These are phyloP conservation scores for Trochalopteron elliotii DNA, from an alignment of 2,113 vertebrate species.

Conservation along the genomic window DNA sequence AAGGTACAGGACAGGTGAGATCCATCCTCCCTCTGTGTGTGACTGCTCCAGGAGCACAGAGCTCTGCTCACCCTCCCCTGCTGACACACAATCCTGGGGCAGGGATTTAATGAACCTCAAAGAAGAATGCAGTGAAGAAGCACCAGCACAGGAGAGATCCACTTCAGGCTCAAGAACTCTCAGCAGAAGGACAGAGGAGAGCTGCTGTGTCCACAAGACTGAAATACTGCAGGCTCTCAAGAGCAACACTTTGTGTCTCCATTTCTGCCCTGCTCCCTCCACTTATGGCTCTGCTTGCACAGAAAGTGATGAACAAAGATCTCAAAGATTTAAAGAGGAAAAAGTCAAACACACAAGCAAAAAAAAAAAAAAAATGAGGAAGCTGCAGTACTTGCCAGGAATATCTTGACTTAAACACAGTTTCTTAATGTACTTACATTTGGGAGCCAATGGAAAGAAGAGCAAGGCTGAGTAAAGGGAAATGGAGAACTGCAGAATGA, in stretches of 20 bases:
- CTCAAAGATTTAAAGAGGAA: neutral
- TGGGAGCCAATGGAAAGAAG: neutral
- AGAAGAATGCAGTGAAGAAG: neutral
- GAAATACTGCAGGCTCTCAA: neutral
- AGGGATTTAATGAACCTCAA: neutral
- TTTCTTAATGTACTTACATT: neutral
- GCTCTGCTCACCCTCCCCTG: neutral
- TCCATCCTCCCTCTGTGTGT: rapidly evolving
- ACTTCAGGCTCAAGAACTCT: neutral
- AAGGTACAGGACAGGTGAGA: neutral
- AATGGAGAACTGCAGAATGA: neutral
- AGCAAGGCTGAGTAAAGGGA: neutral
- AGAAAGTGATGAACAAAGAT: neutral
- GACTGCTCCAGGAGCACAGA: neutral
- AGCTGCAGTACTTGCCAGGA: neutral
- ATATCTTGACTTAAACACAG: neutral
- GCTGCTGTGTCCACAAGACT: neutral
- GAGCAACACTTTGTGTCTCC: neutral
- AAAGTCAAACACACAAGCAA: neutral
- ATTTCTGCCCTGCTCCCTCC: neutral
- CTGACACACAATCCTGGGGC: neutral
- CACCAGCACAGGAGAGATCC: neutral
- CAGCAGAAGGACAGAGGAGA: neutral
- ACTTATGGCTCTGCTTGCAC: neutral
- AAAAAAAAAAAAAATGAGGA: neutral